phyloP scores from a whole-genome alignment of 2,113 vertebrate species.

The Empidonax alnorum region DNA sequence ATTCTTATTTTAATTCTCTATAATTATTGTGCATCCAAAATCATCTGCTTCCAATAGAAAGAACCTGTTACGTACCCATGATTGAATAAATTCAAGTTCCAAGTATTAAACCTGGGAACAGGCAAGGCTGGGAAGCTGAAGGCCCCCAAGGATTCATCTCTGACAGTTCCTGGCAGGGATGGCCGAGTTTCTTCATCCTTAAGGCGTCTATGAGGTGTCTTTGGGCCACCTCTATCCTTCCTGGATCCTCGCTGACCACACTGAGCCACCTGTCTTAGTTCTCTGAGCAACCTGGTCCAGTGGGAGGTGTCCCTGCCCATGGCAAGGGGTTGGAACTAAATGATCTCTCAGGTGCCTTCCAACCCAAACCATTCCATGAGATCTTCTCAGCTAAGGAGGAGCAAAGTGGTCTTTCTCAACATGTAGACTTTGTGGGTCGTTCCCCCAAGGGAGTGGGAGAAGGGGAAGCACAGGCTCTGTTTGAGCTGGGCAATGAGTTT shows the following conservation, averaged over 20 bases:
- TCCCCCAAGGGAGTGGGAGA: background rate
- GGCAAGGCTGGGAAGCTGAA: background rate
- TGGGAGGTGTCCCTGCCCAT: background rate
- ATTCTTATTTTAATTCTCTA: background rate
- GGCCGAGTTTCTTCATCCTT: background rate
- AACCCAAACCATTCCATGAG: background rate
- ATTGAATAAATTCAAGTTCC: background rate
- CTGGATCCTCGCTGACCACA: background rate
- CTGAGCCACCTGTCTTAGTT: background rate
- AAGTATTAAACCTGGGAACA: background rate
- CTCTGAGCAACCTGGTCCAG: background rate
- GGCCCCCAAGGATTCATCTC: background rate
- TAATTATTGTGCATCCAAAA: background rate
- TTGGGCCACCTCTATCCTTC: background rate
- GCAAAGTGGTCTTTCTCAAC: background rate
- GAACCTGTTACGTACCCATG: background rate
- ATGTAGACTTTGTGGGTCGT: background rate
- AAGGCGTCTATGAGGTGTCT: background rate
- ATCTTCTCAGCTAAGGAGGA: background rate
- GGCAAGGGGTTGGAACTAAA: background rate
- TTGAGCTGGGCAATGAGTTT: background rate
- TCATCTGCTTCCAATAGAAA: background rate
- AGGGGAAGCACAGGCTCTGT: background rate
- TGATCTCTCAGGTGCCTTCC: background rate
- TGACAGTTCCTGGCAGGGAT: background rate